phyloP scores from a whole-genome alignment of 2,113 vertebrate genomes.

The Myocastor coypus region DNA sequence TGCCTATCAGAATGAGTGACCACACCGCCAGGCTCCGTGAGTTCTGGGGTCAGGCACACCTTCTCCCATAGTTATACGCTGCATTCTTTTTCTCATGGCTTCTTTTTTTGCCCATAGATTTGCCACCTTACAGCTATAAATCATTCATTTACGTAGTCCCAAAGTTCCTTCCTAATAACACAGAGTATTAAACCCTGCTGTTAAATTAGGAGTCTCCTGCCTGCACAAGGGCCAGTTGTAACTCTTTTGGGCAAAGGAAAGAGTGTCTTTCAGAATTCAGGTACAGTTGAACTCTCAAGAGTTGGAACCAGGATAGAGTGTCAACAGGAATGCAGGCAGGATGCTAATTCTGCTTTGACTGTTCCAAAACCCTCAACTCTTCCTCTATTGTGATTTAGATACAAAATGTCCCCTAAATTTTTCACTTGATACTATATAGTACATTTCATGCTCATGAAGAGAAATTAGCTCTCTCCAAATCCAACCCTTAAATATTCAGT shows the following conservation, averaged over 20 bases:
- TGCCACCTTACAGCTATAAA: neutral
- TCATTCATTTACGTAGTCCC: neutral
- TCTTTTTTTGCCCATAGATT: neutral
- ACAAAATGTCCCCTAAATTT: neutral
- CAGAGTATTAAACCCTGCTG: neutral
- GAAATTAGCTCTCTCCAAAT: neutral
- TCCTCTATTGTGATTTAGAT: neutral
- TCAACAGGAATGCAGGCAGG: neutral
- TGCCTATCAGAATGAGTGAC: neutral
- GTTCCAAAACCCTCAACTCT: neutral
- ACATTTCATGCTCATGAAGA: neutral
- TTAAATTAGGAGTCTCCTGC: neutral
- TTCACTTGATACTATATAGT: neutral
- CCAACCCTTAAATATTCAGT: neutral
- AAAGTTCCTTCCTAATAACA: neutral
- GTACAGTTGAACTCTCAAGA: neutral
- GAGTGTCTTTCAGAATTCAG: neutral
- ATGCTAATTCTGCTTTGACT: neutral
- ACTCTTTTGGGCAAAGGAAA: neutral
- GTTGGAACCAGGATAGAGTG: neutral
- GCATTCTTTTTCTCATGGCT: neutral
- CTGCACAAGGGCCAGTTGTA: neutral
- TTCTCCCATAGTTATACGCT: neutral
- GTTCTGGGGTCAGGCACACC: neutral
- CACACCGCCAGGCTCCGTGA: neutral